phyloP scores from a whole-genome alignment of 2,888 invertebrate species.

The Ennomos erosarius region DNA sequence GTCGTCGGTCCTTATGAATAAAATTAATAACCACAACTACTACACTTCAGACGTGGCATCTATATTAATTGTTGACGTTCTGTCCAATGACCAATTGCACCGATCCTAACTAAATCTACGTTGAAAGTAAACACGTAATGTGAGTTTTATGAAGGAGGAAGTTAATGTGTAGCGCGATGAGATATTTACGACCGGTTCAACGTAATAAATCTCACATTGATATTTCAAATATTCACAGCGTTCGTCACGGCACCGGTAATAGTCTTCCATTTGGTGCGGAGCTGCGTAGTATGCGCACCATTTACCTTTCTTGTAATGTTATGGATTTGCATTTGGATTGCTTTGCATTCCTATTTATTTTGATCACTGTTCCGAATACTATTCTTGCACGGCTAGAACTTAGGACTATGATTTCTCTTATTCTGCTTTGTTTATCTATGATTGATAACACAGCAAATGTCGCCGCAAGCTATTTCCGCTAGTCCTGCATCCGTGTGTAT shows the following conservation, averaged over 20 bases:
- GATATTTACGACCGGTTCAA: constrained; percentile 12
- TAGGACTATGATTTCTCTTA: too few species aligned
- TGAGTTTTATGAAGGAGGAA: constrained; percentile 22
- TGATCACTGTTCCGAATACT: too few species aligned
- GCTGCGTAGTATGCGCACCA: not conserved
- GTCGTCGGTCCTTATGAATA: too few species aligned
- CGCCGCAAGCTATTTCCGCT: too few species aligned
- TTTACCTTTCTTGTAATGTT: not conserved
- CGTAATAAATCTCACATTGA: constrained; percentile 16
- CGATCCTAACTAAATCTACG: constrained; percentile 20
- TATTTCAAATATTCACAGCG: constrained; percentile 14
- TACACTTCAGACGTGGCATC: too few species aligned
- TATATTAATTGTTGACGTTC: not conserved
- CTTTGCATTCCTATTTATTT: too few species aligned
- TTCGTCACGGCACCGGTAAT: constrained; percentile 2
- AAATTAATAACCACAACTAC: too few species aligned
- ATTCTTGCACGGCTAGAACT: too few species aligned
- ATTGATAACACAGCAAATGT: too few species aligned
- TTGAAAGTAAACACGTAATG: constrained; percentile 16
- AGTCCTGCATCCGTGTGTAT: too few species aligned
- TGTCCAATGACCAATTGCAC: constrained; percentile 2
- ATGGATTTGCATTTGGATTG: too few species aligned
- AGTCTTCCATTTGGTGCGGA: constrained; percentile 1
- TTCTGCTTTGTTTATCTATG: too few species aligned
- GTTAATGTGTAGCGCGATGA: constrained; percentile 11